Percentiles rank a stretch among this genome's conserved stretches.
These are phyloP conservation scores for Caenorhabditis brenneri DNA, from an alignment of 1,140 invertebrate genomes.

Conservation along the genomic window DNA sequence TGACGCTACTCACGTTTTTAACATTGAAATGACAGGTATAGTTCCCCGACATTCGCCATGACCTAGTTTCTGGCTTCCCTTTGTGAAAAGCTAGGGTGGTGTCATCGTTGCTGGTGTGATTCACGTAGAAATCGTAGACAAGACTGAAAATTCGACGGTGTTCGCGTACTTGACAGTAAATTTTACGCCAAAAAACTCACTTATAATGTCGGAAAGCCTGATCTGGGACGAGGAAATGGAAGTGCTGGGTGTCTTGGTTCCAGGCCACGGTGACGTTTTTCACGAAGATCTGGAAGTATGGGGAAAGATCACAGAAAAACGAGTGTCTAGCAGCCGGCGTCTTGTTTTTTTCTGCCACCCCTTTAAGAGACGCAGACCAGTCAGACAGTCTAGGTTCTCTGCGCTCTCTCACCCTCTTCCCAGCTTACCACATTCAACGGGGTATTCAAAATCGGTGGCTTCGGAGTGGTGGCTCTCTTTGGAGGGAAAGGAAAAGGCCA, in stretches of 20 bases:
- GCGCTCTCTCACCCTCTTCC: too few species aligned
- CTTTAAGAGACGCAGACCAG: too few species aligned
- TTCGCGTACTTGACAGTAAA: too few species aligned
- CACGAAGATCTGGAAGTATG: not conserved
- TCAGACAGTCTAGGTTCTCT: too few species aligned
- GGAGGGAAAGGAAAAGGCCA: too few species aligned
- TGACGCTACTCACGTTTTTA: not conserved
- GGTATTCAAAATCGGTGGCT: too few species aligned
- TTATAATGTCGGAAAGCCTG: not conserved
- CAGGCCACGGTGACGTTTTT: not conserved
- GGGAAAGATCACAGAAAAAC: not conserved
- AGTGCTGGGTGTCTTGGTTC: not conserved
- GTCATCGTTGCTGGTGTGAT: not conserved
- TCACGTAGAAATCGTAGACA: not conserved
- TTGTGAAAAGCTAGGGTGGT: not conserved
- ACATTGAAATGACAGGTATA: constrained; percentile 4
- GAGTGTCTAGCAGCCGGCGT: too few species aligned
- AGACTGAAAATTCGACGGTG: not conserved
- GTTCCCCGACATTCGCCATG: not conserved
- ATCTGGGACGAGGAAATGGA: not conserved
- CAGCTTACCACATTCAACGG: too few species aligned
- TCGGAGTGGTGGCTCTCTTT: too few species aligned
- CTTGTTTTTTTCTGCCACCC: too few species aligned
- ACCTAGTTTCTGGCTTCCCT: not conserved
- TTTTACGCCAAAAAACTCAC: not conserved